Percentiles rank a stretch among this genome's conserved stretches.
Evolutionary conservation across 2,113 vertebrate species (phyloP).

Genomic region (Limnothrissa miodon): DNA sequence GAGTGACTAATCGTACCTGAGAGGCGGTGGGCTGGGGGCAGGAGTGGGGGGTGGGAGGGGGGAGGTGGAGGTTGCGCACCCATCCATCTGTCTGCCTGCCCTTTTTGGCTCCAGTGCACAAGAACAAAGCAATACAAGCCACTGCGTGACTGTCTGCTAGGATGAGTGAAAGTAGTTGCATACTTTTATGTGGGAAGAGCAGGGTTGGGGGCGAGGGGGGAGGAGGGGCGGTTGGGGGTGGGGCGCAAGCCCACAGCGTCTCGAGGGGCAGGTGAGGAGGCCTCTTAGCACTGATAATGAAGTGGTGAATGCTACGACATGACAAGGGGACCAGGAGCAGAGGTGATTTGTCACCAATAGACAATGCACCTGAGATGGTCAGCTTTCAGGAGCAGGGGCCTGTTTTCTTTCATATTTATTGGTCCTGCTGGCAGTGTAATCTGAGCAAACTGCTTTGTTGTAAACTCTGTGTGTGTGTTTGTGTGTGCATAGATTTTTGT

Average conservation of each 20-base stretch:
- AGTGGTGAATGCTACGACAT: conserved; percentile 20
- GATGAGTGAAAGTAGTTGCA: conserved; percentile 24
- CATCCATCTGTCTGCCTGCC: conserved; percentile 56
- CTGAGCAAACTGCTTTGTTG: conserved; percentile 45
- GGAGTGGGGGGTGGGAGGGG: neutral
- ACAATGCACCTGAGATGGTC: conserved; percentile 51
- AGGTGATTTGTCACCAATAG: conserved; percentile 61
- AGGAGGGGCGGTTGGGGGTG: neutral
- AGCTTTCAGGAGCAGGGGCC: conserved; percentile 53
- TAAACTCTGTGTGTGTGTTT: conserved; percentile 25
- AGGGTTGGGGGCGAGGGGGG: conserved; percentile 20
- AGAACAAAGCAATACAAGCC: conserved; percentile 58
- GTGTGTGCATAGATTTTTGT: neutral
- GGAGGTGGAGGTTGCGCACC: conserved; percentile 7
- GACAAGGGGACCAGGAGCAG: conserved; percentile 51
- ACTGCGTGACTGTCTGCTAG: conserved; percentile 52
- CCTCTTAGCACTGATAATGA: conserved; percentile 48
- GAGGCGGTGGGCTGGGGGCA: neutral
- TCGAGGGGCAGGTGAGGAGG: neutral
- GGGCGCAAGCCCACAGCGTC: conserved; percentile 17
- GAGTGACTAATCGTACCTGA: conserved; percentile 41
- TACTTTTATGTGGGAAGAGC: conserved; percentile 62
- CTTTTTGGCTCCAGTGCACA: conserved; percentile 59
- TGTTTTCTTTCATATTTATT: conserved; percentile 67
- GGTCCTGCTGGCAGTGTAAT: conserved; percentile 58